These are phyloP conservation scores for Antheraea yamamai DNA, from an alignment of 2,888 invertebrate genomes.

Conservation along the genomic window DNA sequence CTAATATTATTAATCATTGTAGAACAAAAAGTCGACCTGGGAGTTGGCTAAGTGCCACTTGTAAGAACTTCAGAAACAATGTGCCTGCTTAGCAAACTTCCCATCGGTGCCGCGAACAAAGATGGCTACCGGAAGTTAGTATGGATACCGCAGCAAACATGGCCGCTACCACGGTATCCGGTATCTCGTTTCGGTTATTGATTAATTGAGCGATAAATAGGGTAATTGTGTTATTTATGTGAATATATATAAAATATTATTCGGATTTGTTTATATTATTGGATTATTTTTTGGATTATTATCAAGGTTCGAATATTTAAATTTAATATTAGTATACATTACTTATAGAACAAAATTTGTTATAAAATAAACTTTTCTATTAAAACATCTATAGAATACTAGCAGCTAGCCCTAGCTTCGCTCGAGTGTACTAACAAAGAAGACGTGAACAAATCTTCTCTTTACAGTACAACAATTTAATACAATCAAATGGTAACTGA, in stretches of 20 bases:
- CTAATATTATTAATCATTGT: slow-evolving; percentile 5
- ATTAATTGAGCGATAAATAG: not conserved
- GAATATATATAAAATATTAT: not conserved
- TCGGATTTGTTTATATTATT: not conserved
- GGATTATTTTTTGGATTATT: not conserved
- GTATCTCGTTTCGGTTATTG: slow-evolving; percentile 5
- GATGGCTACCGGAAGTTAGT: slow-evolving; percentile 39
- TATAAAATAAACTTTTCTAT: no score
- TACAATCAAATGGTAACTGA: no score
- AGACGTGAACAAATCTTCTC: no score
- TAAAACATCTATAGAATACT: no score
- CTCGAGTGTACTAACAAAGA: no score
- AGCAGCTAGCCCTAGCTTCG: no score
- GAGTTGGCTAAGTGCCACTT: slow-evolving; percentile 50
- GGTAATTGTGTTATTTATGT: not conserved
- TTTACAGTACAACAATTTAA: no score
- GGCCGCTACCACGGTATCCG: slow-evolving; percentile 30
- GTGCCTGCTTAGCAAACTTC: slow-evolving; percentile 36
- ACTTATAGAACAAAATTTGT: no score
- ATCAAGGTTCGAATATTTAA: not conserved
- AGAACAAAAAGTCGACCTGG: slow-evolving; percentile 15
- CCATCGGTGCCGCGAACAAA: slow-evolving; percentile 26
- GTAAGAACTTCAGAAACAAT: slow-evolving; percentile 45
- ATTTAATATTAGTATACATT: no score
- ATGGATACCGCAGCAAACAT: slow-evolving; percentile 36